These are phyloP conservation scores for Alviniconcha marisindica DNA, from an alignment of 1,140 invertebrate species.

Conservation along the genomic window DNA sequence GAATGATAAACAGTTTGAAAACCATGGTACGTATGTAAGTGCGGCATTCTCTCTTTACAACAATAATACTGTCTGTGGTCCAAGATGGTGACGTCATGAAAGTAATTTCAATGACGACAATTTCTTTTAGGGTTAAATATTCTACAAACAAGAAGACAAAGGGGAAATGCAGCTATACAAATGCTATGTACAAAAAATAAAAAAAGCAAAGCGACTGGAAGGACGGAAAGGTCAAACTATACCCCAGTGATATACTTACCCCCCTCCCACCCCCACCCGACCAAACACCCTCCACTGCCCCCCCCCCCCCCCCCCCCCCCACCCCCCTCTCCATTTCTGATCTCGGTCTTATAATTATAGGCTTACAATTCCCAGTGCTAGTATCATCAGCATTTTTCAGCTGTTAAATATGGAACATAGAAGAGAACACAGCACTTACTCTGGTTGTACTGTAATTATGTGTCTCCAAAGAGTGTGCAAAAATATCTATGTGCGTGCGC, in stretches of 20 bases:
- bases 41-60: constrained; percentile 36
- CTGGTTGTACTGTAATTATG: background rate
- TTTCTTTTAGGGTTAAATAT: background rate
- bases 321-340: too few species aligned
- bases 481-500: background rate
- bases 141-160: background rate
- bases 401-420: background rate
- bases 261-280: background rate
- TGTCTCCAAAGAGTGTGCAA: background rate
- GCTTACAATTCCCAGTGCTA: background rate
- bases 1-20: constrained; percentile 23
- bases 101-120: constrained; percentile 24
- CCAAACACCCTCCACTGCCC: too few species aligned
- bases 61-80: constrained; percentile 37
- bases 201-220: background rate
- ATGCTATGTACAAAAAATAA: background rate
- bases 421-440: background rate
- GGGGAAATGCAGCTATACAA: background rate
- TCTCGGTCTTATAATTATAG: background rate
- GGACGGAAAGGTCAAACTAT: background rate
- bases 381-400: background rate
- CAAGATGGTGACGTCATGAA: constrained; percentile 37
- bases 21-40: constrained; percentile 13
- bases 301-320: too few species aligned
- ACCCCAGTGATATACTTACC: background rate